Conservation (phyloP, 2,888 invertebrate genomes). For the Acleris cristana region DNA sequence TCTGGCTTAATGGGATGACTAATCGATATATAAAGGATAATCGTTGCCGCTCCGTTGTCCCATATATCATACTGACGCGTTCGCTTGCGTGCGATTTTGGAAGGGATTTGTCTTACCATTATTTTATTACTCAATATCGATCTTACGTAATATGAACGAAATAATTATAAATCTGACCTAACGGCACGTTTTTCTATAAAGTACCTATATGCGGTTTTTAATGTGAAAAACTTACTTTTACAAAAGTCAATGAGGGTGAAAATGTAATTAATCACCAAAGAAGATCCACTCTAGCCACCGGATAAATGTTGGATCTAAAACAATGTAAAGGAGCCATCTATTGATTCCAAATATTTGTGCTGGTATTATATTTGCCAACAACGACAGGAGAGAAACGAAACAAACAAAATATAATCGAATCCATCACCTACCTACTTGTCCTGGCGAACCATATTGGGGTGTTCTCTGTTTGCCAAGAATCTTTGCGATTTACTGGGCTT, state of each 20-base stretch:
- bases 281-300: neutral
- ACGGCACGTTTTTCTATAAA: no score
- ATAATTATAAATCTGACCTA: neutral
- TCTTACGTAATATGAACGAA: neutral
- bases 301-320: slow-evolving; percentile 6
- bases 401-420: slow-evolving; percentile 36
- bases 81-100: slow-evolving; percentile 10
- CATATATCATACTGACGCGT: slow-evolving; percentile 34
- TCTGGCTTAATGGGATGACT: slow-evolving; percentile 27
- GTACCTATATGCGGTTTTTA: no score
- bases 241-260: no score
- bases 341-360: slow-evolving; percentile 35
- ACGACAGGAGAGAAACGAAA: slow-evolving; percentile 32
- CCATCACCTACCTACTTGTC: slow-evolving; percentile 21
- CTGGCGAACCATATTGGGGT: slow-evolving; percentile 17
- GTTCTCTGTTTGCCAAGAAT: slow-evolving; percentile 22
- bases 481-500: slow-evolving; percentile 23
- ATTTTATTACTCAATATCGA: neutral
- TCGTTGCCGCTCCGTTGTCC: slow-evolving; percentile 14
- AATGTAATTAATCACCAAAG: neutral
- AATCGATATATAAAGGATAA: slow-evolving; percentile 36
- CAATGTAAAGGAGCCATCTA: slow-evolving; percentile 25
- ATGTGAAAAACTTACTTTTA: no score
- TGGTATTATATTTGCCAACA: slow-evolving; percentile 28
- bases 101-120: slow-evolving; percentile 14